These are phyloP conservation scores for Stegodyphus mimosarum DNA, from an alignment of 1,140 invertebrate species.

Conservation along the genomic window DNA sequence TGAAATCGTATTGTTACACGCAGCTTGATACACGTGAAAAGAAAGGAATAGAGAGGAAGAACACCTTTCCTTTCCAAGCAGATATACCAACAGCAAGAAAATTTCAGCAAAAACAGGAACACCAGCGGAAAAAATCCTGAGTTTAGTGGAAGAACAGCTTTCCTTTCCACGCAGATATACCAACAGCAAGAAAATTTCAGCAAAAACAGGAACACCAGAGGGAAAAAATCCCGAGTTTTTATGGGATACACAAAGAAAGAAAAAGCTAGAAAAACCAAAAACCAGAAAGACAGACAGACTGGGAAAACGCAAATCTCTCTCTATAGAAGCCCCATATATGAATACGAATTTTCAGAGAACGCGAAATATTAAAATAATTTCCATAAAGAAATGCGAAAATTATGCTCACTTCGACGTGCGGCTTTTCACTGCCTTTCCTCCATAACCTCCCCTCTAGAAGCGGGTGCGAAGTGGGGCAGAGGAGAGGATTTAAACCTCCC, in stretches of 20 bases:
- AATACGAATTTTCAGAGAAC: constrained; percentile 36
- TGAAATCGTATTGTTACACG: too few species aligned
- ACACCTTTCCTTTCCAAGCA: too few species aligned
- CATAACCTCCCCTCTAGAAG: neutral
- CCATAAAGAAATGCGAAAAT: constrained; percentile 59
- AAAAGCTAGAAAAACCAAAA: neutral
- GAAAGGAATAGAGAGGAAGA: too few species aligned
- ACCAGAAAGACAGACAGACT: neutral
- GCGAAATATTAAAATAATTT: constrained; percentile 60
- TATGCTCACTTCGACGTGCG: constrained; percentile 49
- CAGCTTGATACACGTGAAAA: too few species aligned
- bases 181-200: too few species aligned
- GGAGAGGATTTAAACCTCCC: constrained; percentile 34
- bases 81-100: too few species aligned
- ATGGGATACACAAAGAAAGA: neutral
- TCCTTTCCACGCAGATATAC: too few species aligned
- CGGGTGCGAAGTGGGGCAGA: neutral
- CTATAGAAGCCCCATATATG: constrained; percentile 39
- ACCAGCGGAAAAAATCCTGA: too few species aligned
- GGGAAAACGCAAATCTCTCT: constrained; percentile 14
- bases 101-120: too few species aligned
- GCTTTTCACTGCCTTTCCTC: neutral
- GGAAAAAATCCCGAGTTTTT: too few species aligned
- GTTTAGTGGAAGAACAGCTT: too few species aligned
- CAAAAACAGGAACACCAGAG: too few species aligned